phyloP scores from a whole-genome alignment of 2,888 invertebrate species.

The Biston stratarius region DNA sequence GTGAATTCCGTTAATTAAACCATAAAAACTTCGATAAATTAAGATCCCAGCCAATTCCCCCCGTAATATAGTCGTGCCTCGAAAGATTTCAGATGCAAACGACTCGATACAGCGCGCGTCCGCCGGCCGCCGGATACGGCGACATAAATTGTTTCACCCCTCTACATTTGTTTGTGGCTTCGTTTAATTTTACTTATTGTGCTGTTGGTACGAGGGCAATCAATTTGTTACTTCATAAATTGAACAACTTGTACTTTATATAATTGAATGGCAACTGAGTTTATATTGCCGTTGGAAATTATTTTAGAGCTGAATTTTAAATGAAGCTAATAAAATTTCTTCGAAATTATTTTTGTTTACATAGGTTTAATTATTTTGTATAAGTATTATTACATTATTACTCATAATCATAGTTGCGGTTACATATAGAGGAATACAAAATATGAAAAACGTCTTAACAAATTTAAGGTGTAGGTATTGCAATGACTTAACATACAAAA shows the following conservation, averaged over 20 bases:
- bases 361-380: neutral
- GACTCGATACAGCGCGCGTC: conserved; percentile 70
- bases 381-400: neutral
- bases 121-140: conserved; percentile 57
- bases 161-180: conserved; percentile 77
- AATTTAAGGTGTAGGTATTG: neutral
- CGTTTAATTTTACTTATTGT: conserved; percentile 75
- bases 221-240: conserved; percentile 31
- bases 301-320: neutral
- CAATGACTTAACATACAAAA: conserved; percentile 33
- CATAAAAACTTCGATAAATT: conserved; percentile 88
- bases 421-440: too few relatives aligned
- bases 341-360: neutral
- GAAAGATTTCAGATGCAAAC: conserved; percentile 85
- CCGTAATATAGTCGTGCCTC: conserved; percentile 79
- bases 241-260: neutral
- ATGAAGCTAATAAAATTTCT: neutral
- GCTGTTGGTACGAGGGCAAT: conserved; percentile 50
- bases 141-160: conserved; percentile 72
- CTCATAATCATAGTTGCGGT: too few relatives aligned
- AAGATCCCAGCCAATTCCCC: conserved; percentile 86
- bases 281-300: conserved; percentile 11
- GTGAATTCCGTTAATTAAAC: conserved; percentile 88
- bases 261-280: conserved; percentile 12
- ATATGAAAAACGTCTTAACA: too few relatives aligned